phyloP scores from a whole-genome alignment of 2,797 vertebrate species.

The Muscicapa striata region DNA sequence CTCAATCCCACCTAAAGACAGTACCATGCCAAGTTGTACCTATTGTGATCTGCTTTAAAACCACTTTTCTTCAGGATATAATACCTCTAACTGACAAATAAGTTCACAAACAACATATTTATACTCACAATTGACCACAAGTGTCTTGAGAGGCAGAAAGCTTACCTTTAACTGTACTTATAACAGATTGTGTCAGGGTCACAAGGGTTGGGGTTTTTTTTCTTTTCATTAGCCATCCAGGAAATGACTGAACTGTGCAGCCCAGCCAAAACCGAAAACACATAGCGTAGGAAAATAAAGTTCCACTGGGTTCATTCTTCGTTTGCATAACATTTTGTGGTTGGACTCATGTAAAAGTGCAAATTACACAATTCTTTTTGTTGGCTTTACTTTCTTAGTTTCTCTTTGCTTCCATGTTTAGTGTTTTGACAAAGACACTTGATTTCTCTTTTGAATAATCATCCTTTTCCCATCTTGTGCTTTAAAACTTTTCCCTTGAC shows the following conservation, averaged over 20 bases:
- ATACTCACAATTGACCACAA: background rate
- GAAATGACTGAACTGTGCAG: constrained; percentile 5
- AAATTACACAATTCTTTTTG: constrained; percentile 14
- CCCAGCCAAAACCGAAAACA: background rate
- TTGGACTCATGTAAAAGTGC: background rate
- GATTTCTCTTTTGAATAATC: constrained; percentile 6
- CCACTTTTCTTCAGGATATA: background rate
- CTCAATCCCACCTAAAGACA: background rate
- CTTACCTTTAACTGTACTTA: background rate
- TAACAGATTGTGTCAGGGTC: background rate
- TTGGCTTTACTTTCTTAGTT: background rate
- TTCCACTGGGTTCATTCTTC: constrained; percentile 14
- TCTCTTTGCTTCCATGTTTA: constrained; percentile 31
- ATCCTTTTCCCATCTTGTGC: background rate
- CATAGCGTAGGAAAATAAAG: constrained; percentile 15
- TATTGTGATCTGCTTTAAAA: background rate
- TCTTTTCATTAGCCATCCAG: background rate
- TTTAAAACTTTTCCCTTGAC: background rate
- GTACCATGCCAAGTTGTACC: background rate
- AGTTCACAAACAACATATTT: background rate
- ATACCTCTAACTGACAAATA: background rate
- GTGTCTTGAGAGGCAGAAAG: background rate
- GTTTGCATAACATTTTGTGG: background rate
- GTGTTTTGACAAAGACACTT: constrained; percentile 2
- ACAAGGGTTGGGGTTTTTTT: background rate